Percentiles rank a stretch among this genome's conserved stretches.
phyloP scores from a whole-genome alignment of 2,113 vertebrate species.

The Mormyrus lacerda region DNA sequence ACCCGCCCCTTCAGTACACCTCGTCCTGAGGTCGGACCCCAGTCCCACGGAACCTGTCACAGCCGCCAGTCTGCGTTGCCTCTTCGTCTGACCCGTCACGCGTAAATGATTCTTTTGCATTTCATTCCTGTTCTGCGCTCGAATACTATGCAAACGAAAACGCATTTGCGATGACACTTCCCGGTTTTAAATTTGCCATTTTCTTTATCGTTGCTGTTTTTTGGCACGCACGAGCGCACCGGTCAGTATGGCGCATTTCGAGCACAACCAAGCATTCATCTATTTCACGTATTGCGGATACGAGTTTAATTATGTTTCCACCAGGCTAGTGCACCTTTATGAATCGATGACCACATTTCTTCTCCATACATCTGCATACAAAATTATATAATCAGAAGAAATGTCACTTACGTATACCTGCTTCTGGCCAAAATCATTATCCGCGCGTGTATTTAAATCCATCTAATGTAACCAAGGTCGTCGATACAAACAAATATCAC shows the following conservation, averaged over 20 bases:
- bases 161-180: background rate
- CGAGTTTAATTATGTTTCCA: background rate
- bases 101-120: background rate
- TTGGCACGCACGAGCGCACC: background rate
- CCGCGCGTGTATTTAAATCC: background rate
- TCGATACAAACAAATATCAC: background rate
- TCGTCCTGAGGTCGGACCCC: slow-evolving; percentile 11
- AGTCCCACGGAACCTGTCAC: background rate
- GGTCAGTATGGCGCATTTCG: background rate
- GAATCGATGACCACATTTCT: background rate
- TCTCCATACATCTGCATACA: background rate
- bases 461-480: background rate
- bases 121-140: background rate
- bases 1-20: slow-evolving; percentile 37
- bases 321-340: background rate
- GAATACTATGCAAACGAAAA: background rate
- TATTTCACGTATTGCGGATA: background rate
- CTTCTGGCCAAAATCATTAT: background rate
- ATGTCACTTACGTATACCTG: background rate
- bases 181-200: background rate
- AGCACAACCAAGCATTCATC: background rate
- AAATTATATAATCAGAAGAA: background rate
- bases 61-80: background rate
- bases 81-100: background rate
- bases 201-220: background rate